Evolutionary conservation across 2,797 vertebrate species (phyloP).

Genomic region (Coregonus suidteri): DNA sequence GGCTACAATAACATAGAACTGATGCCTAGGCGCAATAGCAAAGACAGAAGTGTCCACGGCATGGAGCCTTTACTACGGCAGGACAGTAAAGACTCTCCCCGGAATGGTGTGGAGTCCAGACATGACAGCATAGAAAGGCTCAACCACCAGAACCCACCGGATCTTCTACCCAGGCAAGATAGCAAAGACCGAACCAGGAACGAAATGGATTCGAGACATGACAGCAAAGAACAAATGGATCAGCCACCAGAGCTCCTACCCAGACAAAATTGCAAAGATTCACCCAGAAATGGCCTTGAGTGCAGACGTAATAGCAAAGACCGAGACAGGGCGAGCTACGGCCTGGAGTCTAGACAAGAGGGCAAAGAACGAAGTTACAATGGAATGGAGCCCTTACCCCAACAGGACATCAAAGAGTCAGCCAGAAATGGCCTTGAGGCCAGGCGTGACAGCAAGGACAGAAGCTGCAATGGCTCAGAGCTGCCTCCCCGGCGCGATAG

Average conservation of each 20-base stretch:
- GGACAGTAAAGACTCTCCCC: slow-evolving; percentile 4
- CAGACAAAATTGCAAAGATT: slow-evolving; percentile 70
- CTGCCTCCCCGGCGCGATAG: slow-evolving; percentile 62
- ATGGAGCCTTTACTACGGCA: not conserved
- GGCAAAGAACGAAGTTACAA: slow-evolving; percentile 65
- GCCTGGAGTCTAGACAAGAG: slow-evolving; percentile 63
- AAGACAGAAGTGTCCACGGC: slow-evolving; percentile 43
- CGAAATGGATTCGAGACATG: slow-evolving; percentile 67
- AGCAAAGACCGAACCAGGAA: slow-evolving; percentile 87
- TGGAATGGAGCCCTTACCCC: slow-evolving; percentile 56
- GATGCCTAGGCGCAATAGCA: slow-evolving; percentile 67
- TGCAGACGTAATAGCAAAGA: slow-evolving; percentile 66
- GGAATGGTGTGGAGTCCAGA: not conserved
- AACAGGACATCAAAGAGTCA: slow-evolving; percentile 71
- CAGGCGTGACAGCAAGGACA: slow-evolving; percentile 73
- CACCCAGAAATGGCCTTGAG: slow-evolving; percentile 66
- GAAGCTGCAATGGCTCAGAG: slow-evolving; percentile 65
- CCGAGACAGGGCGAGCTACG: slow-evolving; percentile 62
- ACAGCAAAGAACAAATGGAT: slow-evolving; percentile 70
- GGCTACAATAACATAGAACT: slow-evolving; percentile 78
- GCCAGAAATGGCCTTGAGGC: slow-evolving; percentile 73
- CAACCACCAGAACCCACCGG: slow-evolving; percentile 33
- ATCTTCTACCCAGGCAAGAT: slow-evolving; percentile 81
- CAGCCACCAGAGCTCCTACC: slow-evolving; percentile 67
- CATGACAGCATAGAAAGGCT: slow-evolving; percentile 5